A percentile compares a stretch with the other conserved stretches of the same genome.
These are phyloP conservation scores for Therioaphis trifolii DNA, from an alignment of 2,888 invertebrate species.

Conservation along the genomic window DNA sequence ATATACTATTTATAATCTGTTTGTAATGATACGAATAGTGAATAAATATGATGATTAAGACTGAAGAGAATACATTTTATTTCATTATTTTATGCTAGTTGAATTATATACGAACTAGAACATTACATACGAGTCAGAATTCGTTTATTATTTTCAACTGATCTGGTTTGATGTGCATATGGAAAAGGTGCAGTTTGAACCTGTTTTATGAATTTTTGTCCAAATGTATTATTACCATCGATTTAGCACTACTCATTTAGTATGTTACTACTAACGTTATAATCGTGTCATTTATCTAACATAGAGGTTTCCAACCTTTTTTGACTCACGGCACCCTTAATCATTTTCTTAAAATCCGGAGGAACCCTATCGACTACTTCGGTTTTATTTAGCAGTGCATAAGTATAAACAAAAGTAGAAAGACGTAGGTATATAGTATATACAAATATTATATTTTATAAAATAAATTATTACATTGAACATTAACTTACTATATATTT, in stretches of 20 bases:
- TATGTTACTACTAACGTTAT: conserved; percentile 18
- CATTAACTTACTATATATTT: no score
- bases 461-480: no score
- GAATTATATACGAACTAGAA: no score
- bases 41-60: background rate
- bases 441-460: conserved; percentile 7
- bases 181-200: conserved; percentile 40
- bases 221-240: conserved; percentile 1
- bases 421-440: no score
- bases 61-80: conserved; percentile 19
- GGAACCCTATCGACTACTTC: no score
- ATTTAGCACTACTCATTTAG: conserved; percentile 22
- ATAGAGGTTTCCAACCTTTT: background rate
- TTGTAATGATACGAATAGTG: conserved; percentile 38
- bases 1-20: background rate
- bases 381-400: no score
- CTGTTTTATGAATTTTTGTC: conserved; percentile 44
- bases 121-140: conserved; percentile 5
- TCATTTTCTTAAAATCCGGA: no score
- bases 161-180: conserved; percentile 29
- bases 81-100: conserved; percentile 25
- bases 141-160: conserved; percentile 21
- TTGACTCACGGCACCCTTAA: no score
- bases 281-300: conserved; percentile 38
- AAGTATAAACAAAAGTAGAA: no score